Base-by-base conservation (phyloP, 2,797 vertebrate genomes). In the Lagocephalus sceleratus region DNA sequence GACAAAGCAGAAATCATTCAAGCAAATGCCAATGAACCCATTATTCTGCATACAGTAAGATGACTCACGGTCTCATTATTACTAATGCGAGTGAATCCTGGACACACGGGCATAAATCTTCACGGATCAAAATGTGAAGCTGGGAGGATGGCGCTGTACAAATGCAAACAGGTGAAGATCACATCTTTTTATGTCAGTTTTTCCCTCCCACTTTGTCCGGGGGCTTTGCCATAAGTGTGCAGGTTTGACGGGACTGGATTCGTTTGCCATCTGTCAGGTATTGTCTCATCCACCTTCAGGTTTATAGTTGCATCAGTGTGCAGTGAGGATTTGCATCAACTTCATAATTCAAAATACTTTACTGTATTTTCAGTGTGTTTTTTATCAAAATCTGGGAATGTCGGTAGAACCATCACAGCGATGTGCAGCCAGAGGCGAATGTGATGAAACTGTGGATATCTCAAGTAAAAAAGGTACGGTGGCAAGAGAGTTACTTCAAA, bases 1-100 rank as follows among this genome's bases (percentile, higher is more conserved):
- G 16, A 51, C 60, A 60, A 67, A 50, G 50, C 20, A 40, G 32
- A 63, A 62, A 66, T 65, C 56, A 66, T 57, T 60, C 69, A 63
- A 60, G 22, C 32, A 60, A 71, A 76, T 66, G 48, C 47, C 64
- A 75, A 46, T 23, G 43, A 68, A 62, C 38, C 48, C 53, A 46
- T 68, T 71, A 54, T 54, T 39, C 57, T 0, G 3, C 32, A 20
- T 51, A 53, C 40, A 52, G 35, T 49, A 25, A 51, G 40, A 63
- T 50, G 44, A 66, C 47, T 57, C 52, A 46, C 23, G 29, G 42
- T 54, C 26, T 42, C 47, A 54, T 63, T 44, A 54, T 46, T 47
- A 53, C 60, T 63, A 64, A 46, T 66, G 43, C 22, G 3, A 55
- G 38, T 23, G 25, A 48, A 54, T 70, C 53, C 44, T 52, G 20